Evolutionary conservation across 2,797 vertebrate species (phyloP).

Genomic region (Scolopax bukidnonensis): DNA sequence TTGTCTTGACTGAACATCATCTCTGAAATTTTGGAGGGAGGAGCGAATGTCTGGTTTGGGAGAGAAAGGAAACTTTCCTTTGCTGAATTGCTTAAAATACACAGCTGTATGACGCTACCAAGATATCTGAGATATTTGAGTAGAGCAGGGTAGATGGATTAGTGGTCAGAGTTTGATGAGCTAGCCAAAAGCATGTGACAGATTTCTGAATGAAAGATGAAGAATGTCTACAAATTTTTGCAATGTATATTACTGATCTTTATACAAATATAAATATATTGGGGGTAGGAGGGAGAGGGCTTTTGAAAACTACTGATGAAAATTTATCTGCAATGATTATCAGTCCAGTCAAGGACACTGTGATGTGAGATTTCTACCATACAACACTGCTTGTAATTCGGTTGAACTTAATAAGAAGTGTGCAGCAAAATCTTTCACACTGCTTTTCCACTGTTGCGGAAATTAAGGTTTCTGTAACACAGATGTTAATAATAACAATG

Average conservation of each 20-base stretch:
- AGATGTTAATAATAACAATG: constrained; percentile 17
- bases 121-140: not conserved
- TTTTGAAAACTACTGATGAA: not conserved
- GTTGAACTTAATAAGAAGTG: not conserved
- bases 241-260: not conserved
- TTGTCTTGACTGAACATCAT: not conserved
- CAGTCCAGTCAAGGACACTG: not conserved
- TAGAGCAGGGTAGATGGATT: not conserved
- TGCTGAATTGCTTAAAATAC: not conserved
- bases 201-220: not conserved
- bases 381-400: not conserved
- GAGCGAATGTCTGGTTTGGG: not conserved
- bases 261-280: not conserved
- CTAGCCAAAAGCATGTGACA: not conserved
- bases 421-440: not conserved
- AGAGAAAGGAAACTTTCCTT: not conserved
- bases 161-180: not conserved
- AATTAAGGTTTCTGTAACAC: not conserved
- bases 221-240: not conserved
- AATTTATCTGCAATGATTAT: not conserved
- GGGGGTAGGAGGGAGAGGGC: rapidly evolving
- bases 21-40: not conserved
- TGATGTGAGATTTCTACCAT: not conserved
- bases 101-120: not conserved
- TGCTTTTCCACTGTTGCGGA: constrained; percentile 14